Base-by-base conservation (phyloP, 2,113 vertebrate genomes). In the Melanerpes formicivorus region DNA sequence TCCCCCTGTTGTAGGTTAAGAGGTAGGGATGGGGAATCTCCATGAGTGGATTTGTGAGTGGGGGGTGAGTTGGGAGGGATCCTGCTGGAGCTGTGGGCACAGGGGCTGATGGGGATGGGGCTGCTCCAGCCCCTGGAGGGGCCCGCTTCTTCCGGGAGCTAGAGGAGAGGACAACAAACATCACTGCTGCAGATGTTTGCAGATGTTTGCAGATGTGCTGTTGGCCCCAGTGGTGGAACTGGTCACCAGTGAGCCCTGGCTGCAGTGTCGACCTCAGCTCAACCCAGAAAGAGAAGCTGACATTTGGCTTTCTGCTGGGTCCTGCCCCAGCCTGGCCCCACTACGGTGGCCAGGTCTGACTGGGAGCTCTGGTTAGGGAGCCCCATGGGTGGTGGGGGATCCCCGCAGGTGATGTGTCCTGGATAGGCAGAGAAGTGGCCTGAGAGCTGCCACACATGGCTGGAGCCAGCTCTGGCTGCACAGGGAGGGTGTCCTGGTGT, bases 151-250 rank as follows among this genome's bases (percentile, higher is more conserved):
- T 18, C 65, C 0, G 3, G 52, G 73, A 18, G 7, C 27, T 37
- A 73, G 40, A 11, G 58, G 52, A 86, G 32, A 37, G 5, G 11
- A n/a, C 7, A 5, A 87, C 70, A 18, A 80, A 16, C 9, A 7
- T 92, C 93, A 93, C 37, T 0, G 0, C 4, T 92, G 93, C 94
- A 94, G 94, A 90, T 87, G 92, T 90, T 42, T 42, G 42, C 42
- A 42, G 93, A 90, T 84, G 90, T 88, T 89, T 93, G 84, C 94
- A 92, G 93, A 94, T 90, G 94, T 81, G 80, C 80, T 32, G 27
- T 3, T 90, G 89, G 87, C 91, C 37, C 8, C 4, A 10, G 88
- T 2, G 2, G 23, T 52, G 59, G 58, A 42, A 69, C 0, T 0
- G 34, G 37, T 84, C 81, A 75, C 62, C 66, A 66, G 59, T 0